A percentile compares a stretch with the other conserved stretches of the same genome.
These are phyloP conservation scores for Ammodytes dubius DNA, from an alignment of 2,113 vertebrate species.

Conservation along the genomic window DNA sequence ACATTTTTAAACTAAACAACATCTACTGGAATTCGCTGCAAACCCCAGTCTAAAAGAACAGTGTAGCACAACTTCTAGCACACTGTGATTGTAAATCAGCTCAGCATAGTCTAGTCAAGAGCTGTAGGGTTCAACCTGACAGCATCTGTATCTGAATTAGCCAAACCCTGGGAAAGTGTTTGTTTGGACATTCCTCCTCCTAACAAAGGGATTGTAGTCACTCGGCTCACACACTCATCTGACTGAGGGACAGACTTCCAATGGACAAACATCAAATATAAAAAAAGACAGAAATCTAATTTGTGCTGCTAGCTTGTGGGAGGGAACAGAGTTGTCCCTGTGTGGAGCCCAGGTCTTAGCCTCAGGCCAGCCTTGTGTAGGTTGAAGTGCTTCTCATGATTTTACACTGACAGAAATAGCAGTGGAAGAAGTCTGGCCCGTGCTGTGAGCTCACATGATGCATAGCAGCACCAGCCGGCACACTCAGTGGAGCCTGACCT, in stretches of 20 bases:
- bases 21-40: constrained; percentile 59
- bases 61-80: constrained; percentile 51
- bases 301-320: constrained; percentile 31
- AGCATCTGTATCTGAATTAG: constrained; percentile 41
- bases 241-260: constrained; percentile 41
- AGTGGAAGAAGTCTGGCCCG: constrained; percentile 50
- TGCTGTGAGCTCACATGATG: constrained; percentile 69
- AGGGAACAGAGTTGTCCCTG: constrained; percentile 37
- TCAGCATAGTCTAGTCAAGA: constrained; percentile 54
- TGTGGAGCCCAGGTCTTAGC: constrained; percentile 26
- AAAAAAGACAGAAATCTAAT: constrained; percentile 43
- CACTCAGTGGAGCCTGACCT: constrained; percentile 44
- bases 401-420: constrained; percentile 72
- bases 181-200: constrained; percentile 72
- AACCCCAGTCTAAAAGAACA: constrained; percentile 66
- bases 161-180: constrained; percentile 78
- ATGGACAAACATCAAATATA: constrained; percentile 46
- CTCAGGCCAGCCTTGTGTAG: constrained; percentile 56
- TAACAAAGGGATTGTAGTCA: constrained; percentile 64
- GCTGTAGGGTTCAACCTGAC: constrained; percentile 51
- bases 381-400: constrained; percentile 74
- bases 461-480: constrained; percentile 23
- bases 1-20: constrained; percentile 27
- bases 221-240: constrained; percentile 52
- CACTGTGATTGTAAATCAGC: constrained; percentile 62